Conservation (phyloP, 2,888 invertebrate genomes). For the Halictus ligatus region DNA sequence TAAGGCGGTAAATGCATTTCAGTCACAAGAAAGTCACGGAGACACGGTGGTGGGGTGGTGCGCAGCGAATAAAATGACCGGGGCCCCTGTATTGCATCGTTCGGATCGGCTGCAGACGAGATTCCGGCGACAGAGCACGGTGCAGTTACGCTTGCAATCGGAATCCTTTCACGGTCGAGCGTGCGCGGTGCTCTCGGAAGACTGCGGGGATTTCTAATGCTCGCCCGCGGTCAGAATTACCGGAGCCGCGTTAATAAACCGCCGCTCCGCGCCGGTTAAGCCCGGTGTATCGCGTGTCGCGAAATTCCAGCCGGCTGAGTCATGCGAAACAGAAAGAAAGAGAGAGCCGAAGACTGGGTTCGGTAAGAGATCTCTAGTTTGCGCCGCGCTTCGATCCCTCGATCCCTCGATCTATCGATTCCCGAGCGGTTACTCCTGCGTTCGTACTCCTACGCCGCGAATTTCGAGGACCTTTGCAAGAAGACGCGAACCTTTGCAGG, state of each 20-base stretch:
- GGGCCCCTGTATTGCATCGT: slow-evolving; percentile 17
- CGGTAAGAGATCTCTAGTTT: slow-evolving; percentile 24
- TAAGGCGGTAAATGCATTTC: slow-evolving; percentile 14
- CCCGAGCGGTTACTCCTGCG: slow-evolving; percentile 10
- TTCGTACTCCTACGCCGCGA: slow-evolving; percentile 4
- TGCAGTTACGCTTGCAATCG: slow-evolving; percentile 34
- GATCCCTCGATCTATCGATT: not conserved
- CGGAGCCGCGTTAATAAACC: slow-evolving; percentile 69
- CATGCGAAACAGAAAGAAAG: slow-evolving; percentile 46
- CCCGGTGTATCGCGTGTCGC: slow-evolving; percentile 69
- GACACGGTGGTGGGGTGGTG: slow-evolving; percentile 1
- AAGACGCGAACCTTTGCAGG: no score
- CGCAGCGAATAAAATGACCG: slow-evolving; percentile 9
- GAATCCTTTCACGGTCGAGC: slow-evolving; percentile 54
- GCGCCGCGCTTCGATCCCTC: slow-evolving; percentile 13
- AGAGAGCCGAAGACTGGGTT: slow-evolving; percentile 49
- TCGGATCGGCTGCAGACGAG: slow-evolving; percentile 20
- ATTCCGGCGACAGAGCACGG: slow-evolving; percentile 25
- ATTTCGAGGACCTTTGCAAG: not conserved
- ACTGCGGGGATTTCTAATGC: slow-evolving; percentile 64
- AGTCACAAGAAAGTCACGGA: not conserved
- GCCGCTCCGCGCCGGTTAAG: slow-evolving; percentile 45
- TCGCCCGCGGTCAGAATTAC: slow-evolving; percentile 58
- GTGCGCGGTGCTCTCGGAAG: slow-evolving; percentile 48
- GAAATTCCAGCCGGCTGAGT: slow-evolving; percentile 71